These are phyloP conservation scores for Mastomys natalensis DNA, from an alignment of 2,113 vertebrate genomes.

Conservation along the genomic window DNA sequence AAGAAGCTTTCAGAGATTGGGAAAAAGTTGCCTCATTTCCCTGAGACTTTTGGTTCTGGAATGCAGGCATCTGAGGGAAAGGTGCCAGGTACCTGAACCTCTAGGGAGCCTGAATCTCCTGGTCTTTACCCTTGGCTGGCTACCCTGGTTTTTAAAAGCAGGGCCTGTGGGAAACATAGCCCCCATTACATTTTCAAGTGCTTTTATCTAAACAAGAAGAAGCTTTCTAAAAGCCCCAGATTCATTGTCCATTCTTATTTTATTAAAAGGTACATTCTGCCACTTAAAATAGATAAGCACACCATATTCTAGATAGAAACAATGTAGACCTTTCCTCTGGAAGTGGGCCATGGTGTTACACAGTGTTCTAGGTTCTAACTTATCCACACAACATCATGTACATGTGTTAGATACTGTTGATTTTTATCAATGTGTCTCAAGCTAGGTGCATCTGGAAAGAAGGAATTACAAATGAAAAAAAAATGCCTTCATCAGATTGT, in stretches of 20 bases:
- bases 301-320: slow-evolving; percentile 39
- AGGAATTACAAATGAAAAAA: neutral
- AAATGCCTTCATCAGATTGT: neutral
- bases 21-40: neutral
- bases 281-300: slow-evolving; percentile 47
- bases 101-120: fast-evolving
- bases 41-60: neutral
- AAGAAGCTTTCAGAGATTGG: neutral
- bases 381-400: neutral
- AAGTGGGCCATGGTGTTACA: neutral
- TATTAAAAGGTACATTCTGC: slow-evolving; percentile 37
- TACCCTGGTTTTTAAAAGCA: neutral
- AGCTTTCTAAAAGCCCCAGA: slow-evolving; percentile 48
- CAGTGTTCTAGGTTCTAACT: neutral
- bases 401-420: neutral
- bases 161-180: neutral
- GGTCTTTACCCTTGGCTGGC: neutral
- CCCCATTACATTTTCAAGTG: neutral
- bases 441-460: neutral
- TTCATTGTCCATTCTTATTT: slow-evolving; percentile 44
- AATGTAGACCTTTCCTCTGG: neutral
- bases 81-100: fast-evolving
- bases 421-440: neutral
- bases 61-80: neutral
- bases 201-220: slow-evolving; percentile 40